phyloP scores from a whole-genome alignment of 2,888 invertebrate species.

The Spialia ferax region DNA sequence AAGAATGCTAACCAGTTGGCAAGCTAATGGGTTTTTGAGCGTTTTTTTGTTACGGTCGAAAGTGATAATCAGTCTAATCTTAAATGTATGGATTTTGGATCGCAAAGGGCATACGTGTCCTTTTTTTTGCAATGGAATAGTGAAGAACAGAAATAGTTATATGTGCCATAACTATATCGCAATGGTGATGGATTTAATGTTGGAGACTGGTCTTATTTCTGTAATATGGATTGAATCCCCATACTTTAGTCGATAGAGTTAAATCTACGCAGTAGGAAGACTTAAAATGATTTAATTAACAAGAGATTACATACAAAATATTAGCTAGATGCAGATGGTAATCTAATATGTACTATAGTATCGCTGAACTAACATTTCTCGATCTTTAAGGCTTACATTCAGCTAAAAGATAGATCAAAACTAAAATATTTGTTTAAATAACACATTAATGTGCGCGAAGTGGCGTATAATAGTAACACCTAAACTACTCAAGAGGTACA shows the following conservation, averaged over 20 bases:
- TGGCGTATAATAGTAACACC: neutral
- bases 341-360: too few species aligned
- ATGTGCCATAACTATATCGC: too few species aligned
- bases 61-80: too few species aligned
- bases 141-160: too few species aligned
- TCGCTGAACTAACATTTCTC: too few species aligned
- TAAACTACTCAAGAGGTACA: conserved; percentile 45
- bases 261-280: neutral
- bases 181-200: too few species aligned
- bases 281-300: neutral
- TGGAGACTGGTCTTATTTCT: neutral
- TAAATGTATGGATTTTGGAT: too few species aligned
- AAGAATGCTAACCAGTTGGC: conserved; percentile 46
- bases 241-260: neutral
- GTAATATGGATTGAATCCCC: neutral
- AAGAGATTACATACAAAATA: neutral
- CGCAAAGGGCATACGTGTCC: too few species aligned
- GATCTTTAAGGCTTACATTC: too few species aligned
- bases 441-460: neutral
- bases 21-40: neutral
- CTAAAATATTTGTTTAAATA: too few species aligned
- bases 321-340: neutral
- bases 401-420: too few species aligned
- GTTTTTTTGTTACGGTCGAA: neutral
- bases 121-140: too few species aligned